Conservation (phyloP, 2,888 invertebrate species). For the Hirtodrosophila cameraria region DNA sequence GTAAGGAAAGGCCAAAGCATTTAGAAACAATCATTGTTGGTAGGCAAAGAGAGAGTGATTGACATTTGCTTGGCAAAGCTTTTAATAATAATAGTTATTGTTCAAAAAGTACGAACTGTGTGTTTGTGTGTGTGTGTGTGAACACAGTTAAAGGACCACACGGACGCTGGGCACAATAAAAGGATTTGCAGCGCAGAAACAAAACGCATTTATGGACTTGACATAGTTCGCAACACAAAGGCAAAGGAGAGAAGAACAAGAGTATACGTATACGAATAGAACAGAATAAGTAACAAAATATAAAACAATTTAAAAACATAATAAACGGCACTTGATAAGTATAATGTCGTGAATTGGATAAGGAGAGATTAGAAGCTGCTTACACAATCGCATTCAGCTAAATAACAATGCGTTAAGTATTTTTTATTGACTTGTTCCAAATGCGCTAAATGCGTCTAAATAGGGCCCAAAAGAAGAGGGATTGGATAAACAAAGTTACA, state of each 20-base stretch:
- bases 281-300: constrained; percentile 1
- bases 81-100: constrained; percentile 3
- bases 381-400: constrained; percentile 84
- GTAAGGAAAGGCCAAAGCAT: constrained; percentile 9
- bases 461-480: constrained; percentile 30
- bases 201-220: constrained; percentile 34
- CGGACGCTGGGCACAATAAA: constrained; percentile 30
- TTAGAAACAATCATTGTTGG: constrained; percentile 8
- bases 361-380: constrained; percentile 70
- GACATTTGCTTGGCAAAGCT: constrained; percentile 20
- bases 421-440: constrained; percentile 83
- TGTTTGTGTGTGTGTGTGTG: background rate
- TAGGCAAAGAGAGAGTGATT: constrained; percentile 6
- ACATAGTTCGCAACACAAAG: constrained; percentile 41
- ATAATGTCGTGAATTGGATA: constrained; percentile 22
- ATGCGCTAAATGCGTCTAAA: constrained; percentile 80
- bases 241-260: constrained; percentile 34
- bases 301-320: no score
- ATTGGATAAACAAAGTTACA: constrained; percentile 37
- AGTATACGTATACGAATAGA: constrained; percentile 16
- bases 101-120: constrained; percentile 23
- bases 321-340: constrained; percentile 27
- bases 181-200: constrained; percentile 24
- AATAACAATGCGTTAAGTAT: constrained; percentile 84
- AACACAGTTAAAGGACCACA: constrained; percentile 26